Conservation (phyloP, 2,113 vertebrate species). For the Phylloscopus whistleri region DNA sequence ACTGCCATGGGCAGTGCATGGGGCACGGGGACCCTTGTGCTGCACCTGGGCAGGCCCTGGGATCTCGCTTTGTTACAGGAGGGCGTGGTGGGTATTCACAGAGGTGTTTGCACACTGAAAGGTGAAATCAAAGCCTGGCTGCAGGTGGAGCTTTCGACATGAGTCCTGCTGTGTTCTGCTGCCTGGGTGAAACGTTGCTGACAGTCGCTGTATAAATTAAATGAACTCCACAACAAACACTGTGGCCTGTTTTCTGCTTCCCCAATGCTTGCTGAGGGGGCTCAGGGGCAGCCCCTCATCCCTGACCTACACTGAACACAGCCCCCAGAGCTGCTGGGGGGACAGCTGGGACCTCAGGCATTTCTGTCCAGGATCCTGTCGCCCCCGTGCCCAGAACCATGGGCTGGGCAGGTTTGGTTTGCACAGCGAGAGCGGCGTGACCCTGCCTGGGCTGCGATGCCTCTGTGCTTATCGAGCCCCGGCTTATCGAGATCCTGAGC, state of each 20-base stretch:
- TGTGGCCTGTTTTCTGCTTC: background rate
- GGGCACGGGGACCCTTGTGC: background rate
- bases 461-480: rapidly evolving
- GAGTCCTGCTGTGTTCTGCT: background rate
- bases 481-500: background rate
- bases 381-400: background rate
- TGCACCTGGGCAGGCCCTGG: background rate
- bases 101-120: background rate
- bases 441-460: background rate
- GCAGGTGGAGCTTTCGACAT: background rate
- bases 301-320: background rate
- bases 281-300: background rate
- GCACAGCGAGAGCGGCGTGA: rapidly evolving
- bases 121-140: rapidly evolving
- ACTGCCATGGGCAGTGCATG: rapidly evolving
- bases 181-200: background rate
- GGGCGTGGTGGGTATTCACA: background rate
- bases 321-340: background rate
- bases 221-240: background rate
- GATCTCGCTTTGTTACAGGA: background rate
- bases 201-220: background rate
- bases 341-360: rapidly evolving
- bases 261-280: rapidly evolving
- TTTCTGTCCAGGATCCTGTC: background rate
- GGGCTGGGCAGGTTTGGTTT: background rate